These are phyloP conservation scores for Clarias pachynema DNA, from an alignment of 2,797 vertebrate genomes.

Conservation along the genomic window DNA sequence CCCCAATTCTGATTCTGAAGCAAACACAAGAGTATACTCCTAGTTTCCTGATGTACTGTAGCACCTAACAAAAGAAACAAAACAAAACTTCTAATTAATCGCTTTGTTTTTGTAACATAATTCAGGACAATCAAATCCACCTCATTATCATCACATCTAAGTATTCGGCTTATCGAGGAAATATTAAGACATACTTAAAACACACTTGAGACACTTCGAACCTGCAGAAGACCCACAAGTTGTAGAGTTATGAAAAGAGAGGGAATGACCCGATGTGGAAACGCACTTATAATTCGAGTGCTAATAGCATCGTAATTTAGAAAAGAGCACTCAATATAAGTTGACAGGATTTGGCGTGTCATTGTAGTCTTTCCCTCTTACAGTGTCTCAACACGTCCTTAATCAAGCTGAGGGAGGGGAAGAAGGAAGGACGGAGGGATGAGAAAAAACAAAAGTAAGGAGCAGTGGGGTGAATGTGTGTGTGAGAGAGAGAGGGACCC, in stretches of 20 bases:
- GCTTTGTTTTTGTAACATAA: slow-evolving; percentile 7
- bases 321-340: slow-evolving; percentile 64
- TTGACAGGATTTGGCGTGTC: slow-evolving; percentile 82
- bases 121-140: background rate
- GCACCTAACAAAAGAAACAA: background rate
- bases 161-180: slow-evolving; percentile 22
- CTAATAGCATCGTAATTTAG: slow-evolving; percentile 58
- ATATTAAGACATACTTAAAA: background rate
- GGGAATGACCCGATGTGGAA: slow-evolving; percentile 44
- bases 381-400: slow-evolving; percentile 73
- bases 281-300: slow-evolving; percentile 52
- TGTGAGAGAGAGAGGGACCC: slow-evolving; percentile 1
- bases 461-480: background rate
- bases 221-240: slow-evolving; percentile 30
- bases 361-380: slow-evolving; percentile 78
- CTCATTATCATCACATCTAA: slow-evolving; percentile 18
- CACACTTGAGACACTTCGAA: slow-evolving; percentile 7
- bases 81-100: background rate
- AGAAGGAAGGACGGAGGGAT: background rate
- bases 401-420: slow-evolving; percentile 73
- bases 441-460: slow-evolving; percentile 7
- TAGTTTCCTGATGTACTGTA: background rate
- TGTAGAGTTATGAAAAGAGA: slow-evolving; percentile 45
- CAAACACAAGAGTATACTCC: background rate
- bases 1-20: background rate